Percentiles rank a stretch among this genome's conserved stretches.
These are phyloP conservation scores for Zootermopsis nevadensis DNA, from an alignment of 2,888 invertebrate species.

Conservation along the genomic window DNA sequence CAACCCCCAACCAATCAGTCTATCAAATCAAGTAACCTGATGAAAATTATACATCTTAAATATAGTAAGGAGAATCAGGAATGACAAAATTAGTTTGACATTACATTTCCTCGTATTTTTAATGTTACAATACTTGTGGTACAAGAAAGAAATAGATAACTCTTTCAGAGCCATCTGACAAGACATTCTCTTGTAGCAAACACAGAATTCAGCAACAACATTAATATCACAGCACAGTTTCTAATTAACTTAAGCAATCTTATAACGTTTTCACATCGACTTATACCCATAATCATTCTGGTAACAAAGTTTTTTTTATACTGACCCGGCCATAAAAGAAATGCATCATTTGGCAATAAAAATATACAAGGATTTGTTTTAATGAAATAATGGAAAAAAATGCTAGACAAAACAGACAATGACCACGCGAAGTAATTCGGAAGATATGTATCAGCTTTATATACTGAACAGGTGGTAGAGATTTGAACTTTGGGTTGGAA, in stretches of 20 bases:
- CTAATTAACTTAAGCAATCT: conserved; percentile 41
- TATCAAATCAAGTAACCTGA: too few relatives aligned
- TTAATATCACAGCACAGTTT: conserved; percentile 54
- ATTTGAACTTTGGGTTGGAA: conserved; percentile 50
- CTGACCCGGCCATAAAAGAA: conserved; percentile 22
- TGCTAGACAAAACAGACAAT: conserved; percentile 12
- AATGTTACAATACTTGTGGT: conserved; percentile 42
- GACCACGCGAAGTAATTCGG: conserved; percentile 38
- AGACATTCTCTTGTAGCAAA: conserved; percentile 37
- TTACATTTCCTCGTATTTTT: conserved; percentile 5
- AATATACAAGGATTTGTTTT: conserved; percentile 18
- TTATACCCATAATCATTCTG: conserved; percentile 31
- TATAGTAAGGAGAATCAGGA: too few relatives aligned
- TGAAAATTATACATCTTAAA: too few relatives aligned
- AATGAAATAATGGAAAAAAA: conserved; percentile 5
- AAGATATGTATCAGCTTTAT: conserved; percentile 44
- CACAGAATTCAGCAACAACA: conserved; percentile 47
- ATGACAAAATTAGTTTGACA: too few relatives aligned
- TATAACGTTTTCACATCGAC: conserved; percentile 26
- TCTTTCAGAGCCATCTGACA: conserved; percentile 18
- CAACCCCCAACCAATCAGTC: too few relatives aligned
- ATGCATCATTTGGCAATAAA: conserved; percentile 40
- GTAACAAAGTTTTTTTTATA: conserved; percentile 44
- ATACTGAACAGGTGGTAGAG: conserved; percentile 48
- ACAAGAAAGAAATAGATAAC: conserved; percentile 38